Evolutionary conservation across 2,797 vertebrate species (phyloP).

Genomic region (Simalia tracyae): DNA sequence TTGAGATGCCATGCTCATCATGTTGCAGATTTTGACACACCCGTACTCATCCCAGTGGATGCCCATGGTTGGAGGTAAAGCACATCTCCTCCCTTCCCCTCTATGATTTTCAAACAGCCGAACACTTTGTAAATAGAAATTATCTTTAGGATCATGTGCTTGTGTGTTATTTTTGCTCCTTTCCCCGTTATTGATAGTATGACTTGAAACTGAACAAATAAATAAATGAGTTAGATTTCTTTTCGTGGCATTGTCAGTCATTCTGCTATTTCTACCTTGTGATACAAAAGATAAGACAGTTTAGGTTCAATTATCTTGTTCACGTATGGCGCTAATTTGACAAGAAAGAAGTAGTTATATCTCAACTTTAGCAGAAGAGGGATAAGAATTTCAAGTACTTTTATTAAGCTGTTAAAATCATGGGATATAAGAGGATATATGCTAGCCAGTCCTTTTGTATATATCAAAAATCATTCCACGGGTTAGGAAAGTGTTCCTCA

Average conservation of each 20-base stretch:
- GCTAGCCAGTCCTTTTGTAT: background rate
- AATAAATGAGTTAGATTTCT: conserved; percentile 47
- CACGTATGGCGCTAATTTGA: conserved; percentile 54
- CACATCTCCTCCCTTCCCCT: background rate
- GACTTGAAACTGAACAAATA: conserved; percentile 39
- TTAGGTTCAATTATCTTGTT: conserved; percentile 62
- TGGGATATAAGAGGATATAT: background rate
- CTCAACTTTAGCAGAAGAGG: conserved; percentile 39
- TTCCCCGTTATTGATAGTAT: conserved; percentile 35
- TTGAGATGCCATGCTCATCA: background rate
- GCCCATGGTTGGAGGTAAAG: background rate
- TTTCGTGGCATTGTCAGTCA: conserved; percentile 60
- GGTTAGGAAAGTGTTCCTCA: background rate
- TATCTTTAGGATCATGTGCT: conserved; percentile 16
- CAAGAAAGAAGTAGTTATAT: conserved; percentile 61
- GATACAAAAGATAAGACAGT: conserved; percentile 56
- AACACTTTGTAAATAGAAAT: background rate
- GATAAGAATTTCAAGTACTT: background rate
- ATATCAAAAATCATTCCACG: background rate
- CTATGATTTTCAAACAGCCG: background rate
- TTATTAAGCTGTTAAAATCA: background rate
- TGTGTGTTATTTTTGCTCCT: conserved; percentile 42
- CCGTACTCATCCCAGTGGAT: background rate
- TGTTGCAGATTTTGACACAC: background rate
- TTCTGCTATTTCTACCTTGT: conserved; percentile 52